A percentile compares a stretch with the other conserved stretches of the same genome.
phyloP scores from a whole-genome alignment of 2,113 vertebrate genomes.

The Anser brachyrhynchus region DNA sequence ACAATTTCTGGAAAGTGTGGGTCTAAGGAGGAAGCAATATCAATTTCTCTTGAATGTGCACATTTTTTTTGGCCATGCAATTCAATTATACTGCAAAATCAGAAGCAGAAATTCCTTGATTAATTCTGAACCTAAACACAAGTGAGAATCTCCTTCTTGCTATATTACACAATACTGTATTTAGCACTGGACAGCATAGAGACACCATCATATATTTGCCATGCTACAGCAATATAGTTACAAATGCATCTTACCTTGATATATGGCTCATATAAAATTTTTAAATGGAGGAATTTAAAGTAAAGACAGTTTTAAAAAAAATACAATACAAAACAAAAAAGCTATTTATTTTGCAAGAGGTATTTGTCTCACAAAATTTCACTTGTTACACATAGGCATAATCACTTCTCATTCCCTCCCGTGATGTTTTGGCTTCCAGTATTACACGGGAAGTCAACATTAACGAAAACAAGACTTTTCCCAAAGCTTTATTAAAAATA shows the following conservation, averaged over 20 bases:
- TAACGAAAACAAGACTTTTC: background rate
- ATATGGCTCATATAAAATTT: background rate
- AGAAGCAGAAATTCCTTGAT: background rate
- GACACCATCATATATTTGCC: background rate
- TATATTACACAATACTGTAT: background rate
- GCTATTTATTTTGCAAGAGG: background rate
- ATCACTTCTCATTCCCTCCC: background rate
- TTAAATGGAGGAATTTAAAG: background rate
- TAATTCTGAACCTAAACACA: background rate
- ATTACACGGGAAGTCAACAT: background rate
- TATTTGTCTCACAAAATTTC: background rate
- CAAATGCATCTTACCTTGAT: background rate
- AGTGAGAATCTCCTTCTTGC: background rate
- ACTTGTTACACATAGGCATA: background rate
- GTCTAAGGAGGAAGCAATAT: background rate
- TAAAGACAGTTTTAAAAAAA: background rate
- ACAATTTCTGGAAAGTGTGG: background rate
- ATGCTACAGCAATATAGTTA: background rate
- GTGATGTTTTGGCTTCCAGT: background rate
- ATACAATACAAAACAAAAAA: background rate
- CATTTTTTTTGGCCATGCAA: background rate
- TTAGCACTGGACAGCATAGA: background rate
- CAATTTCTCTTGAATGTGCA: background rate
- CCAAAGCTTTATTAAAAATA: background rate
- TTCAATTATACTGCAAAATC: background rate